These are phyloP conservation scores for Oxyruncus cristatus DNA, from an alignment of 2,113 vertebrate genomes.

Conservation along the genomic window DNA sequence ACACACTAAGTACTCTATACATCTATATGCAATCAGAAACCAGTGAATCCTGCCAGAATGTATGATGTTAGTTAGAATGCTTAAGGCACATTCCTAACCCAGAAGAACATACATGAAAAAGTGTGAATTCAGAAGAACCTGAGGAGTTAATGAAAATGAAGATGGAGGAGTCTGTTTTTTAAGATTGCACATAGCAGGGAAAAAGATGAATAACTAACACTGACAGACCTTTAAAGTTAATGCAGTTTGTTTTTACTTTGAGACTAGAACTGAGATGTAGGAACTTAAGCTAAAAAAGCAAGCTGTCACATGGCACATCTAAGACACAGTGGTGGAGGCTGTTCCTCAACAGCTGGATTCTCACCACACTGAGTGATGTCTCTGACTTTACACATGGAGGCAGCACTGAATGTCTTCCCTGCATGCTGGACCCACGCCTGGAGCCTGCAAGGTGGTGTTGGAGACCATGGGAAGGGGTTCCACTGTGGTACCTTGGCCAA, in stretches of 20 bases:
- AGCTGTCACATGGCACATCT: too few species aligned
- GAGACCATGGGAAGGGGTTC: not conserved
- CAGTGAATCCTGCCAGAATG: not conserved
- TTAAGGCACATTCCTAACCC: not conserved
- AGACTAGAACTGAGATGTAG: not conserved
- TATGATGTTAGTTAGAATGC: not conserved
- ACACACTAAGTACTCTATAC: not conserved
- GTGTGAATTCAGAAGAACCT: not conserved
- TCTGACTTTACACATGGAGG: not conserved
- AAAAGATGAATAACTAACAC: not conserved
- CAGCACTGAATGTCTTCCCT: accelerated
- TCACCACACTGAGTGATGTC: not conserved
- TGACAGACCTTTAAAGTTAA: not conserved
- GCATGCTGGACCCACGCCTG: not conserved
- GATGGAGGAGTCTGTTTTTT: not conserved
- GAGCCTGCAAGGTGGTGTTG: not conserved
- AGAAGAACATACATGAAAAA: not conserved
- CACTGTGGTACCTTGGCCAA: slow-evolving; percentile 74
- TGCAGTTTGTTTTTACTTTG: not conserved
- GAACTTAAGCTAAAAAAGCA: not conserved
- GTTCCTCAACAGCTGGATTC: not conserved
- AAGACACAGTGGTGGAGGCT: not conserved
- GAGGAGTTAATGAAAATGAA: not conserved
- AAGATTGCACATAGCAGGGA: not conserved
- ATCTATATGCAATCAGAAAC: not conserved